Percentiles rank a stretch among this genome's conserved stretches.
phyloP scores from a whole-genome alignment of 2,113 vertebrate genomes.

The Strix aluco region DNA sequence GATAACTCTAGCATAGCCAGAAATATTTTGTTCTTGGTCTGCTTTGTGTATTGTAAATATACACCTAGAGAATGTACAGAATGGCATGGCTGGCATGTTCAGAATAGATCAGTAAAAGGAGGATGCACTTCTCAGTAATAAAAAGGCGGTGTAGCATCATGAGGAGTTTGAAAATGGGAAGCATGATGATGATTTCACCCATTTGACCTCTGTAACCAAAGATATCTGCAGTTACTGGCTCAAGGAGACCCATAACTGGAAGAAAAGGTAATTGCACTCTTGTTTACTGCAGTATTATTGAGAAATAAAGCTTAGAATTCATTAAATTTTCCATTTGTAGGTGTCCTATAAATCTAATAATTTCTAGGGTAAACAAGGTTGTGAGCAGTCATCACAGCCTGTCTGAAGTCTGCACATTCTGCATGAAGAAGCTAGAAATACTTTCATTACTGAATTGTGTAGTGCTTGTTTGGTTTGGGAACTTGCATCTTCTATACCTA shows the following conservation, averaged over 20 bases:
- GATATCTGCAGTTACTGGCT: not conserved
- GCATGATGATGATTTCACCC: not conserved
- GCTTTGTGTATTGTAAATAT: not conserved
- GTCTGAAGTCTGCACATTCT: not conserved
- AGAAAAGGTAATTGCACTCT: not conserved
- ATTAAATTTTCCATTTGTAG: slow-evolving; percentile 46
- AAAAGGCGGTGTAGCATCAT: accelerated
- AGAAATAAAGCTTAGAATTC: slow-evolving; percentile 37
- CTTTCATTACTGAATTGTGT: not conserved
- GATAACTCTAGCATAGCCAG: not conserved
- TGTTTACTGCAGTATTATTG: not conserved
- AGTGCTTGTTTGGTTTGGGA: not conserved
- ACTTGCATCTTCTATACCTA: not conserved
- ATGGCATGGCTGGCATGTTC: not conserved
- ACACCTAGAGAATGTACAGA: not conserved
- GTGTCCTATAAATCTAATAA: slow-evolving; percentile 51
- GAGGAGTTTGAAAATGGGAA: not conserved
- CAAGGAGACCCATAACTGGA: not conserved
- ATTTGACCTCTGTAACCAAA: not conserved
- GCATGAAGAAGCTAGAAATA: not conserved
- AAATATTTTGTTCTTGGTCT: not conserved
- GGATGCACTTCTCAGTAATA: not conserved
- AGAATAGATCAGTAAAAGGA: not conserved
- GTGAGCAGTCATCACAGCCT: not conserved
- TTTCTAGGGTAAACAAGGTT: not conserved